Percentiles rank a stretch among this genome's conserved stretches.
phyloP scores from a whole-genome alignment of 1,140 invertebrate genomes.

The Eupeodes corollae region DNA sequence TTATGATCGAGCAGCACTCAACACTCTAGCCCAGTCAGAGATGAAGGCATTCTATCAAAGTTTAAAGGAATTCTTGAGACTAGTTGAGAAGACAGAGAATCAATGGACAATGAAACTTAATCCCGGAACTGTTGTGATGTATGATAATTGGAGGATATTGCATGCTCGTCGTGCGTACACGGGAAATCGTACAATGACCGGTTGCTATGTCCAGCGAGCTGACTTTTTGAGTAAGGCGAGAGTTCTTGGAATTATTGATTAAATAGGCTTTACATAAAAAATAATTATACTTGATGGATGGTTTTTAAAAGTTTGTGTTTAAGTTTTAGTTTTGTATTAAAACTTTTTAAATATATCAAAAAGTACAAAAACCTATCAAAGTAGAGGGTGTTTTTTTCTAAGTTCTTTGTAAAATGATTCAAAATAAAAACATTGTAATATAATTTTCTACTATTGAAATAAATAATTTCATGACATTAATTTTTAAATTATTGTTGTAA shows the following conservation, averaged over 20 bases:
- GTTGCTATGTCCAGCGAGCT: conserved; percentile 49
- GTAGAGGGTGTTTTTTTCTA: no score
- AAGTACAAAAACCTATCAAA: no score
- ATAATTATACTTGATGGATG: no score
- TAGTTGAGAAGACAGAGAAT: conserved; percentile 41
- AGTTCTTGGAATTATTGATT: conserved; percentile 37
- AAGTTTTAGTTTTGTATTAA: no score
- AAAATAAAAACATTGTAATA: no score
- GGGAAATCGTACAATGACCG: conserved; percentile 45
- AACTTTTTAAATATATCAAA: no score
- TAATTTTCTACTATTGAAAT: no score
- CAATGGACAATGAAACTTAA: conserved; percentile 48
- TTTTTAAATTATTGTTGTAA: no score
- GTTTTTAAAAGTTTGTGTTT: no score
- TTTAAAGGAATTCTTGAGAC: conserved; percentile 44
- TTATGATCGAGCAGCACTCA: conserved; percentile 52
- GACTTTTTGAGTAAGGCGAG: conserved; percentile 49
- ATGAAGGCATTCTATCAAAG: conserved; percentile 51
- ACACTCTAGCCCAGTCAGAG: conserved; percentile 40
- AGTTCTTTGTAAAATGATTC: no score
- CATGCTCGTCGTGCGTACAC: conserved; percentile 57
- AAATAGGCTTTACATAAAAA: no score
- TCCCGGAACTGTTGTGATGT: conserved; percentile 54
- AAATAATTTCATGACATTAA: no score
- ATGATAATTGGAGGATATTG: conserved; percentile 65